These are phyloP conservation scores for Tribolium freemani DNA, from an alignment of 2,888 invertebrate genomes.

Conservation along the genomic window DNA sequence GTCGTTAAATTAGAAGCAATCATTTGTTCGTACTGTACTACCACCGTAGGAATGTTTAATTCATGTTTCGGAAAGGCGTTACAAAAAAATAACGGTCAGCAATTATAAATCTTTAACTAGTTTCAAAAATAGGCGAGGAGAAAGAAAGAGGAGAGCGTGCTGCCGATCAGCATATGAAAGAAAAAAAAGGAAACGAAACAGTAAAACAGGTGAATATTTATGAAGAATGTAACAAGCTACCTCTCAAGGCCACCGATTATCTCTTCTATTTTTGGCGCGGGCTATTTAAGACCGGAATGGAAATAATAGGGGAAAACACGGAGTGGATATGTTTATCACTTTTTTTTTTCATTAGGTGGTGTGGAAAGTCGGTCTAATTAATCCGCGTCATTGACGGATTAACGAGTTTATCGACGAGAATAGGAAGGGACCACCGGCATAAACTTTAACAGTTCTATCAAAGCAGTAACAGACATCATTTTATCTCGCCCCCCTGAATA, in stretches of 20 bases:
- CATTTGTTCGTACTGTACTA: constrained; percentile 8
- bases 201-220: constrained; percentile 23
- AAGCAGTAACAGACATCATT: neutral
- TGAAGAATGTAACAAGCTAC: constrained; percentile 9
- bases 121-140: constrained; percentile 8
- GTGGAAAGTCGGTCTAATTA: neutral
- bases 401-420: neutral
- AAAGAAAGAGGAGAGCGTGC: constrained; percentile 16
- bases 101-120: constrained; percentile 35
- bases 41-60: constrained; percentile 19
- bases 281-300: constrained; percentile 11
- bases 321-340: neutral
- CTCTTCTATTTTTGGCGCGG: constrained; percentile 15
- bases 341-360: neutral
- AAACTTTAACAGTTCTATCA: too few relatives aligned
- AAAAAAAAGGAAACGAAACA: neutral
- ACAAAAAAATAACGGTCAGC: constrained; percentile 32
- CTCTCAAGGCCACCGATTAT: constrained; percentile 5
- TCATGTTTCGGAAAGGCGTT: constrained; percentile 24
- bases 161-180: neutral
- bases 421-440: neutral
- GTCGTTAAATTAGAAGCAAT: constrained; percentile 7
- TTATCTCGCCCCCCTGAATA: constrained; percentile 8
- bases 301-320: neutral
- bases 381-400: neutral